Percentiles rank a stretch among this genome's conserved stretches.
These are phyloP conservation scores for Drosophila siamana DNA, from an alignment of 2,888 invertebrate species.

Conservation along the genomic window DNA sequence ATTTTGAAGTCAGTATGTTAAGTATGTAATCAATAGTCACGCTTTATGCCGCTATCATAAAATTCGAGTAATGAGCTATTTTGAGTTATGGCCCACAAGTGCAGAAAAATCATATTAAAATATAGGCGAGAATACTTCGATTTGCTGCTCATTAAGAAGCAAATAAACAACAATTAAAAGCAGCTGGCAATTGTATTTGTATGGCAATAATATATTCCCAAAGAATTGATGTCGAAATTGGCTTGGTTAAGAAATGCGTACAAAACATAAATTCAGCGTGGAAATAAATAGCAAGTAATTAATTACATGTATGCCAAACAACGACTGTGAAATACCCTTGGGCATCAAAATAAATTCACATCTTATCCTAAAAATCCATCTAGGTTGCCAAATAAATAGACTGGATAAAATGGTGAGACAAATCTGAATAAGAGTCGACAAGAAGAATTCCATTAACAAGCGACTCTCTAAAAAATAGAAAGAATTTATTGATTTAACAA, in stretches of 20 bases:
- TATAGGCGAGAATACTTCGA: background rate
- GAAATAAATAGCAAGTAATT: constrained; percentile 5
- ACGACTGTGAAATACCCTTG: background rate
- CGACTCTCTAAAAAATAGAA: constrained; percentile 13
- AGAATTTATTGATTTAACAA: constrained; percentile 68
- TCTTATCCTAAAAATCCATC: too few relatives aligned
- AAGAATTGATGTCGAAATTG: background rate
- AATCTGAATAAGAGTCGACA: background rate
- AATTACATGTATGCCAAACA: background rate
- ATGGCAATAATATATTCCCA: background rate
- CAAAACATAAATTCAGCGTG: constrained; percentile 1
- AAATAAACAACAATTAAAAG: constrained; percentile 43
- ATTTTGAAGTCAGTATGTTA: background rate
- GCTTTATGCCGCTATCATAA: background rate
- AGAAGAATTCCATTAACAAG: background rate
- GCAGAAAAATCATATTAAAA: constrained; percentile 14
- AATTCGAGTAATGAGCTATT: background rate
- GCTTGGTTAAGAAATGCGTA: background rate
- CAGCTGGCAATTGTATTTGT: constrained; percentile 21
- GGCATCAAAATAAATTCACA: too few relatives aligned
- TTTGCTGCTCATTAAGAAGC: constrained; percentile 18
- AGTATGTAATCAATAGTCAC: background rate
- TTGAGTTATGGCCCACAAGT: constrained; percentile 29
- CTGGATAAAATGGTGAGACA: background rate
- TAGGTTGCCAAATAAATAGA: background rate